A percentile compares a stretch with the other conserved stretches of the same genome.
These are phyloP conservation scores for Diaperis boleti DNA, from an alignment of 2,888 invertebrate genomes.

Conservation along the genomic window DNA sequence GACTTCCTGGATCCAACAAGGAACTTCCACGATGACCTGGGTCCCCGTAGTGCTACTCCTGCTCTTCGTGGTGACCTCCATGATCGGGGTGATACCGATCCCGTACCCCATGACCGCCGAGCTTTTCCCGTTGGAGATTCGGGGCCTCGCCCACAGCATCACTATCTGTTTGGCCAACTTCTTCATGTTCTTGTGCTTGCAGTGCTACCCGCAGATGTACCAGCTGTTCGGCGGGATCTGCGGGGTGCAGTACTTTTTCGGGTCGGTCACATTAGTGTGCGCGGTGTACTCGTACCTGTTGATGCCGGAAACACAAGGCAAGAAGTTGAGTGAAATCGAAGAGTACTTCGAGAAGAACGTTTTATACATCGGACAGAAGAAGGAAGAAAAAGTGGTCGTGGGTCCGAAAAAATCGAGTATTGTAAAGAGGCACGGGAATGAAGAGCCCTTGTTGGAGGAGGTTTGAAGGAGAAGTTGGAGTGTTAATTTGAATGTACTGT, in stretches of 20 bases:
- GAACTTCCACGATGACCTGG: slow-evolving; percentile 55
- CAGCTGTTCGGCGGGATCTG: slow-evolving; percentile 64
- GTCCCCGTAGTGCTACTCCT: slow-evolving; percentile 68
- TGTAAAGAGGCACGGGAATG: neutral
- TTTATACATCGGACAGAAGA: slow-evolving; percentile 47
- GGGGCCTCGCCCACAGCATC: slow-evolving; percentile 70
- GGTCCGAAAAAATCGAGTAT: neutral
- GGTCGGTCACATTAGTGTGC: slow-evolving; percentile 54
- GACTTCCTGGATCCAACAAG: slow-evolving; percentile 58
- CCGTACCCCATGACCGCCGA: slow-evolving; percentile 75
- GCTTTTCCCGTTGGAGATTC: slow-evolving; percentile 70
- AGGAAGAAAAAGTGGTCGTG: neutral
- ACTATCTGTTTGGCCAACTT: slow-evolving; percentile 69
- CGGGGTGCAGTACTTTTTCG: slow-evolving; percentile 66
- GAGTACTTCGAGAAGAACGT: slow-evolving; percentile 66
- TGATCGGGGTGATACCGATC: slow-evolving; percentile 70
- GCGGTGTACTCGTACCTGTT: slow-evolving; percentile 64
- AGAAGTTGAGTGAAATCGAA: slow-evolving; percentile 66
- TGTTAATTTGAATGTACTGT: no score
- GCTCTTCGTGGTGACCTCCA: slow-evolving; percentile 69
- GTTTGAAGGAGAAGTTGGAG: no score
- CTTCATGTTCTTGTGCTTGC: slow-evolving; percentile 70
- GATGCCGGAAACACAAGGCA: slow-evolving; percentile 68
- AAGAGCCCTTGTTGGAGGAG: neutral
- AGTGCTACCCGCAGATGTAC: slow-evolving; percentile 63